Base-by-base conservation (phyloP, 2,797 vertebrate species). In the Scarus forsteni region DNA sequence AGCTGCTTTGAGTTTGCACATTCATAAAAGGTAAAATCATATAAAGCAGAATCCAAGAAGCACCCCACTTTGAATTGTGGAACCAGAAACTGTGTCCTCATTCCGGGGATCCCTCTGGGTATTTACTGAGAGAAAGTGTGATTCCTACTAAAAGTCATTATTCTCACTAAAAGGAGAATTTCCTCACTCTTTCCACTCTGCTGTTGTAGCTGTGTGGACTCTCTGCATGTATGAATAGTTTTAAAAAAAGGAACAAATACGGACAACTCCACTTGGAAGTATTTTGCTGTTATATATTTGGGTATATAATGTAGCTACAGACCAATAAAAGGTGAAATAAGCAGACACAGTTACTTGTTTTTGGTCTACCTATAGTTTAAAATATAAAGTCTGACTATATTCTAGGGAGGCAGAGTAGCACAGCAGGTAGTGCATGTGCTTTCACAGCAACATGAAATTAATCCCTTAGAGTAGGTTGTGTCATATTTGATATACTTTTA, bases 21-120 rank as follows among this genome's bases (percentile, higher is more conserved):
- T 63, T 54, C 36, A 63, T 59, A 39, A 70, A 79, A 66, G 19
- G 16, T 43, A 62, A 60, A 76, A 39, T 38, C 35, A 70, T 70
- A 61, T 76, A 66, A 65, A 60, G 27, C 27, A 27, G 27, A 69
- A 69, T 75, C 48, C 75, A 81, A 80, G 60, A 14, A 44, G 40
- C 19, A 49, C 11, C 16, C 43, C 50, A 49, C 54, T 82, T 80
- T 55, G 49, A 73, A 64, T 75, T 73, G 14, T 18, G 1, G 35
- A 77, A 83, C 48, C 12, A 58, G 16, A 55, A 82, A 68, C 62
- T 54, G 5, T 35, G 13, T 62, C 40, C 38, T 4, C 12, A 6
- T 58, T 79, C 51, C 43, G 43, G 5, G 73, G 75, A 53, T 65
- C 58, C 74, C 65, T 75, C 51, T 9, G 55, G 68, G 27, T 81